Conservation (phyloP, 2,113 vertebrate species). For the Danionella cerebrum region DNA sequence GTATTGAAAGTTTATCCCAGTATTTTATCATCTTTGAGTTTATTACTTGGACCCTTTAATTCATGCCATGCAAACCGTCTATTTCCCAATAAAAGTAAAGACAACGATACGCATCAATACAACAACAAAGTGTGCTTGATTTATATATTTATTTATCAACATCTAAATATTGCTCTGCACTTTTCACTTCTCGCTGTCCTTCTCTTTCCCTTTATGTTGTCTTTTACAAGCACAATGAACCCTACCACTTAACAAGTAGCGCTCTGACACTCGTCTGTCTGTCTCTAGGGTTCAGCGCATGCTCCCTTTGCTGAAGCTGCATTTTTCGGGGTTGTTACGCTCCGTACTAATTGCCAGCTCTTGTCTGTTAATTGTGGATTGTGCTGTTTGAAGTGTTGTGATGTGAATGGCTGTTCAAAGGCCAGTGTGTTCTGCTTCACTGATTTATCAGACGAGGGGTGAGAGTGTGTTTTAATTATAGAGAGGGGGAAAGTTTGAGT, state of each 20-base stretch:
- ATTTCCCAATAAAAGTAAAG: no score
- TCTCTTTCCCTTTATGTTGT: no score
- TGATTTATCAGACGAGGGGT: neutral
- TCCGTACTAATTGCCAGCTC: conserved; percentile 14
- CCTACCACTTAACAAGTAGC: neutral
- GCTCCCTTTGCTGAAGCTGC: neutral
- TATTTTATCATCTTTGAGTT: no score
- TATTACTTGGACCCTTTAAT: no score
- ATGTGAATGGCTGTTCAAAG: conserved; percentile 2
- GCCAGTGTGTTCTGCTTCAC: neutral
- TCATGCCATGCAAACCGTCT: no score
- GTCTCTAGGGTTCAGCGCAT: neutral
- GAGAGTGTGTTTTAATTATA: conserved; percentile 11
- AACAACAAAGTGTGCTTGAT: no score
- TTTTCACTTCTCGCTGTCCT: no score
- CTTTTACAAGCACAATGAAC: neutral
- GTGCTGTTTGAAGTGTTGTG: conserved; percentile 22
- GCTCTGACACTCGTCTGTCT: neutral
- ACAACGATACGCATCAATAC: no score
- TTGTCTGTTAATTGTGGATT: conserved; percentile 22
- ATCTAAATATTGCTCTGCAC: no score
- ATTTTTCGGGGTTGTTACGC: neutral
- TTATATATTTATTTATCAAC: no score
- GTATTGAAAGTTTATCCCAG: no score
- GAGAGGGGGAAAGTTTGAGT: neutral